Conservation (phyloP, 2,888 invertebrate genomes). For the Callyntrura sp. region DNA sequence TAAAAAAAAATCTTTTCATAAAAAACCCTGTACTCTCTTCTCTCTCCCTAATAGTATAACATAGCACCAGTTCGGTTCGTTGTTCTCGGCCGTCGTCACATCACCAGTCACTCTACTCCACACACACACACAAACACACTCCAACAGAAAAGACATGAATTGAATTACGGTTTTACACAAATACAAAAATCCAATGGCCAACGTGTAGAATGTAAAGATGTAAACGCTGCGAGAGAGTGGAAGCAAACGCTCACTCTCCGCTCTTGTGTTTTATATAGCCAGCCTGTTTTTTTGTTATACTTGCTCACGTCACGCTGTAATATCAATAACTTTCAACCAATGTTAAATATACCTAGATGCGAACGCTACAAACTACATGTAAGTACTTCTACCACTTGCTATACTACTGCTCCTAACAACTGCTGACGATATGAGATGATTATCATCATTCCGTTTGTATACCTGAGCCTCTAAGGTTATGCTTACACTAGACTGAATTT, state of each 20-base stretch:
- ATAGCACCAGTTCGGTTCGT: conserved; percentile 15
- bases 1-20: no score
- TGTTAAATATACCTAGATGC: neutral
- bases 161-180: conserved; percentile 21
- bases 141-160: conserved; percentile 29
- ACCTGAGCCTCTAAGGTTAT: conserved; percentile 4
- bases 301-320: neutral
- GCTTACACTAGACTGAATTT: no score
- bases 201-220: neutral
- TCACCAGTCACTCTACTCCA: neutral
- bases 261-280: no score
- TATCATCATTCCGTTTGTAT: neutral
- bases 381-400: neutral
- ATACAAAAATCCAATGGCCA: neutral
- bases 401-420: neutral
- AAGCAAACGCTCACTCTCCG: no score
- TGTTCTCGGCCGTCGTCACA: neutral
- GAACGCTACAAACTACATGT: no score
- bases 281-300: neutral
- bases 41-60: neutral
- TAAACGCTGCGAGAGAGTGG: neutral
- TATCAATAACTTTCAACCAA: neutral
- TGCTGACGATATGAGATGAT: neutral
- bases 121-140: neutral
- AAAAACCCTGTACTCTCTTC: neutral